phyloP scores from a whole-genome alignment of 2,797 vertebrate genomes.

The Helicolenus hilgendorfi region DNA sequence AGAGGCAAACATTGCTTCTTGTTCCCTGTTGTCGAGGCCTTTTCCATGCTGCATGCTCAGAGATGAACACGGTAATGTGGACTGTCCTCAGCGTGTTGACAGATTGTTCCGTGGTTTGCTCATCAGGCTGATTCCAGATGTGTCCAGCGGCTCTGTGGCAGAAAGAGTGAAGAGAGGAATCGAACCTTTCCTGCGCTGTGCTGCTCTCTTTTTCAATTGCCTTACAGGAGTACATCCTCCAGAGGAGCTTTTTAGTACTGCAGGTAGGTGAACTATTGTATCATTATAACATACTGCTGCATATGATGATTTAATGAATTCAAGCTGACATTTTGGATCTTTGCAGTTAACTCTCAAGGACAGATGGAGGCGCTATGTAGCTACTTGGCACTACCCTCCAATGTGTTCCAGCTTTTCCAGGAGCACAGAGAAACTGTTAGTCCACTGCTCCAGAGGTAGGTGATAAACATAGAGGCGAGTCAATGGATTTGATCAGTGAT shows the following conservation, averaged over 20 bases:
- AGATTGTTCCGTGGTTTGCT: constrained; percentile 1
- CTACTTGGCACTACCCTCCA: constrained; percentile 95
- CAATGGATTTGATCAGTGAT: not conserved
- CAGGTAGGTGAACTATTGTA: constrained; percentile 69
- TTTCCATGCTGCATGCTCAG: not conserved
- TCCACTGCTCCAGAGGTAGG: constrained; percentile 94
- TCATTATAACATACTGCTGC: not conserved
- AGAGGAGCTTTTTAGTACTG: constrained; percentile 91
- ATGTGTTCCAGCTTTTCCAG: constrained; percentile 97
- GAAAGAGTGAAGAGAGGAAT: constrained; percentile 93
- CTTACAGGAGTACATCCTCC: constrained; percentile 96
- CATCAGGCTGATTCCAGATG: constrained; percentile 87
- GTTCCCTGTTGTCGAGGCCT: not conserved
- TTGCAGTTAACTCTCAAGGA: constrained; percentile 91
- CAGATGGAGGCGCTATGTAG: constrained; percentile 94
- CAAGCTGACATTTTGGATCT: constrained; percentile 22
- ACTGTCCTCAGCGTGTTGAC: constrained; percentile 2
- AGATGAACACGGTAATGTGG: not conserved
- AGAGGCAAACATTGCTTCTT: not conserved
- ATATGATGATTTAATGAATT: not conserved
- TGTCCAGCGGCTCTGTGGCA: constrained; percentile 92
- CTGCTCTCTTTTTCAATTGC: constrained; percentile 96
- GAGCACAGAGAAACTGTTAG: constrained; percentile 92
- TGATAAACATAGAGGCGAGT: not conserved
- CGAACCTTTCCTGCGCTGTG: constrained; percentile 94